These are phyloP conservation scores for Mus musculus DNA, from an alignment of 2,113 vertebrate genomes.

Conservation along the genomic window GRCm39 chrX:122031001-122031500, in stretches of 20 bases:
- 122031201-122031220: background rate
- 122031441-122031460: too few species aligned
- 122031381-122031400: too few species aligned
- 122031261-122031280: background rate
- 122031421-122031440: too few species aligned
- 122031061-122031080: background rate
- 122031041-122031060: too few species aligned
- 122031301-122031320: background rate
- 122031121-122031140: background rate
- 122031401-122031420: too few species aligned
- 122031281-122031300: background rate
- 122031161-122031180: background rate
- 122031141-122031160: background rate
- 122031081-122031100: background rate
- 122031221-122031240: background rate
- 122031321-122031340: too few species aligned
- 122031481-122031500: too few species aligned
- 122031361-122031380: too few species aligned
- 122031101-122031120: background rate
- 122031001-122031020: too few species aligned
- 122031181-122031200: background rate
- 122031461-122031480: too few species aligned
- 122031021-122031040: too few species aligned
- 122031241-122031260: background rate
- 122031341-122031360: too few species aligned